phyloP scores from a whole-genome alignment of 2,888 invertebrate genomes.

The Ganaspis brasiliensis region DNA sequence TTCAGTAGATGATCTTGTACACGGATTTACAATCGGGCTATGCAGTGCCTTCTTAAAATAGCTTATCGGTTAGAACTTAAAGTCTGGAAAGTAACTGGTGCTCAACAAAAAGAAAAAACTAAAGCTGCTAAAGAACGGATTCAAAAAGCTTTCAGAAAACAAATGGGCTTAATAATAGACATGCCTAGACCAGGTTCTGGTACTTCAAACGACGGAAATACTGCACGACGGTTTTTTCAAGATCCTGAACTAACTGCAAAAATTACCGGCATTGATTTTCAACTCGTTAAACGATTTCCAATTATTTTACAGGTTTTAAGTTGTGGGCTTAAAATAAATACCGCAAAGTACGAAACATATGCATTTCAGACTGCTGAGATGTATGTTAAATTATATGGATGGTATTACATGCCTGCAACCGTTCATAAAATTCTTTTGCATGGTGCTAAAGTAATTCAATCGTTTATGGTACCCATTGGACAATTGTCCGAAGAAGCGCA shows the following conservation, averaged over 20 bases:
- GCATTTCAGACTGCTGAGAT: slow-evolving; percentile 56
- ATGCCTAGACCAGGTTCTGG: slow-evolving; percentile 48
- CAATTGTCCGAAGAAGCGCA: slow-evolving; percentile 61
- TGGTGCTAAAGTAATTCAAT: slow-evolving; percentile 48
- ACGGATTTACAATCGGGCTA: too few species aligned
- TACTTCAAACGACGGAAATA: slow-evolving; percentile 58
- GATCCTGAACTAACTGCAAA: slow-evolving; percentile 35
- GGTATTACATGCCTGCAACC: slow-evolving; percentile 61
- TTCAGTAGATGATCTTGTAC: too few species aligned
- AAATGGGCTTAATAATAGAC: slow-evolving; percentile 32
- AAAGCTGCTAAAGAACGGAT: slow-evolving; percentile 38
- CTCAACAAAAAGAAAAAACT: slow-evolving; percentile 4
- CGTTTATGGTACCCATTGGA: slow-evolving; percentile 59
- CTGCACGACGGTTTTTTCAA: slow-evolving; percentile 55
- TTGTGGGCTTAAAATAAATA: slow-evolving; percentile 7
- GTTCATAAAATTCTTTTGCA: slow-evolving; percentile 62
- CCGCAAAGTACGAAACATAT: not conserved
- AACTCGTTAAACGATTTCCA: not conserved
- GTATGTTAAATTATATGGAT: slow-evolving; percentile 57
- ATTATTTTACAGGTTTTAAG: not conserved
- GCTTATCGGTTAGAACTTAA: slow-evolving; percentile 33
- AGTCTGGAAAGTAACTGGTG: slow-evolving; percentile 25
- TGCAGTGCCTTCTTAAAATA: slow-evolving; percentile 13
- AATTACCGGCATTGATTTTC: not conserved
- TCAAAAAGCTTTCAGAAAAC: slow-evolving; percentile 32